Percentiles rank a stretch among this genome's conserved stretches.
Evolutionary conservation across 2,113 vertebrate genomes (phyloP).

Genomic region (Motacilla tschutschensis): DNA sequence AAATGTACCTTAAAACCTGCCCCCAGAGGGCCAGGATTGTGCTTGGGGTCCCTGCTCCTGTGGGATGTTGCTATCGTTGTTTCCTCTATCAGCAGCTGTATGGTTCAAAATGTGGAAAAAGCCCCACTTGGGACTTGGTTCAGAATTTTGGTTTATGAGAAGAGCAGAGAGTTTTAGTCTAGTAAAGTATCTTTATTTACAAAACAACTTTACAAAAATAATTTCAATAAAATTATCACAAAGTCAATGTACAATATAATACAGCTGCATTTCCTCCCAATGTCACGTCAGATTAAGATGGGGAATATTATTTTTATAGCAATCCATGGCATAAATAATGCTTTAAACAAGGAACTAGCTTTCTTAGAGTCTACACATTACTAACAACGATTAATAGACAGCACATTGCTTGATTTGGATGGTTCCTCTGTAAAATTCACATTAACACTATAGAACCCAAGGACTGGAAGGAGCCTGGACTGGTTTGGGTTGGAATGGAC

Average conservation of each 20-base stretch:
- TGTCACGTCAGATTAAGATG: constrained; percentile 28
- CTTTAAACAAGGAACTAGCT: constrained; percentile 41
- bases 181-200: constrained; percentile 78
- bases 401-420: constrained; percentile 11
- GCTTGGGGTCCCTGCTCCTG: neutral
- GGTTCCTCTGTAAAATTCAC: constrained; percentile 11
- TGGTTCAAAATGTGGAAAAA: neutral
- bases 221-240: constrained; percentile 77
- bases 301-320: constrained; percentile 54
- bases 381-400: constrained; percentile 21
- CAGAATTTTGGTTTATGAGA: neutral
- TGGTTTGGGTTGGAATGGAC: neutral
- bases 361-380: constrained; percentile 39
- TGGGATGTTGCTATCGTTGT: neutral
- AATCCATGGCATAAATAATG: constrained; percentile 59
- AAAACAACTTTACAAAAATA: constrained; percentile 81
- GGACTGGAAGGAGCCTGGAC: neutral
- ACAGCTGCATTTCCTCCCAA: constrained; percentile 57
- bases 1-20: neutral
- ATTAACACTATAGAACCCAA: neutral
- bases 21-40: neutral
- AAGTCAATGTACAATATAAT: constrained; percentile 78
- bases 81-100: neutral
- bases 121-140: neutral
- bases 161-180: neutral